Evolutionary conservation across 2,888 invertebrate genomes (phyloP), one percentile per base, ranked within the genome.

Genomic region (Scotopteryx bipunctaria): DNA sequence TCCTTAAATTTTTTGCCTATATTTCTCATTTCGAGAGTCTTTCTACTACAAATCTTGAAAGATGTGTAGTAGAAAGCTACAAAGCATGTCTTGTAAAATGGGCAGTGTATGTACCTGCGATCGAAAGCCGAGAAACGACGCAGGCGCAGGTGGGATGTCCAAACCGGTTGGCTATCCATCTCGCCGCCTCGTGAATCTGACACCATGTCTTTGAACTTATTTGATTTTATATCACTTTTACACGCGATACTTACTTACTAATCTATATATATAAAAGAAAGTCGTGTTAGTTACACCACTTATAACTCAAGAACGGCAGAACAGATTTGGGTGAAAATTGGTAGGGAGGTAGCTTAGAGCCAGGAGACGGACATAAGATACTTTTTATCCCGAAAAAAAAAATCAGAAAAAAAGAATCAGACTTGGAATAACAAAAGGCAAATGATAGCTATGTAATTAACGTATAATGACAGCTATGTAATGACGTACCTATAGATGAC

Each of bases 81-180:
- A 33, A 15, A 38, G 31, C 23, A 38, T 16, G 46, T 23, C 2
- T 16, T 4, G 23, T 13, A 23, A n/a, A 29, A 9, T 13, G 43
- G 40, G 43, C 32, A 55, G 55, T 56, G 49, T 42, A 48, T 56
- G 49, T 42, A 48, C 40, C 45, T 47, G 41, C 47, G 42, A 37
- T 53, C 37, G 53, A 53, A 53, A 53, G 53, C 47, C 37, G 47
- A 47, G 64, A 66, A 67, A 63, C 57, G 41, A 35, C 38, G 60
- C 73, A 62, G 35, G 60, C 64, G 70, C 75, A 69, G 73, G 73
- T 77, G 75, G 78, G 76, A 76, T 78, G 76, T 76, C 67, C 80
- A 82, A 86, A 86, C 86, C 85, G 86, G 87, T 86, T 77, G 70
- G 49, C 66, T 71, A 69, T 73, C 71, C 75, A 66, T 69, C 71